These are phyloP conservation scores for Drosophila quadrilineata DNA, from an alignment of 1,140 invertebrate species.

Conservation along the genomic window DNA sequence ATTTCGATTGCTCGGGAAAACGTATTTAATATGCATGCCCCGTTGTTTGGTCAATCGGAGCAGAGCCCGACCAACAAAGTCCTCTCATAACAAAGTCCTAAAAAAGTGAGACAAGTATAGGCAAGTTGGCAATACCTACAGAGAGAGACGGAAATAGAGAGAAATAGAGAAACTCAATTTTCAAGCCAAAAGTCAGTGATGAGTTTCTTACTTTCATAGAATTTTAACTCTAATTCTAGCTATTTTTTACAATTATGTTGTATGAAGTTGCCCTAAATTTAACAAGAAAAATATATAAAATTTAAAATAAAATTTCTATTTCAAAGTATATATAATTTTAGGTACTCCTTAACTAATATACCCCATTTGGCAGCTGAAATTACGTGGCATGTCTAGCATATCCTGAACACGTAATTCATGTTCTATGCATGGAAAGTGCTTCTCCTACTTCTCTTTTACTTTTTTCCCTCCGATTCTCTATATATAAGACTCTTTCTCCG, in stretches of 20 bases:
- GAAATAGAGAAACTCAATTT: neutral
- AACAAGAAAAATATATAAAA: too few species aligned
- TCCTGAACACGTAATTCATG: constrained; percentile 61
- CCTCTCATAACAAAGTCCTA: constrained; percentile 42
- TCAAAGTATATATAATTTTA: too few species aligned
- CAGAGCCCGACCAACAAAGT: constrained; percentile 44
- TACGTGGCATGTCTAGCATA: constrained; percentile 18
- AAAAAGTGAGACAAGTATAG: neutral
- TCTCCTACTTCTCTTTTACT: neutral
- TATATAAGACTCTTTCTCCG: neutral
- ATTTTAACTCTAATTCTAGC: too few species aligned
- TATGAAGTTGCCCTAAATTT: too few species aligned
- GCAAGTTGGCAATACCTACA: neutral
- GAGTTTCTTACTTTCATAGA: too few species aligned
- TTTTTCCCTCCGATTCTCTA: neutral
- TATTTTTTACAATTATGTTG: too few species aligned
- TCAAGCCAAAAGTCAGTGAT: too few species aligned
- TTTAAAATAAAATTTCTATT: too few species aligned
- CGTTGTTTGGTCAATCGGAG: constrained; percentile 75
- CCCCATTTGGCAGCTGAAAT: neutral
- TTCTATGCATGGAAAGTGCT: constrained; percentile 19
- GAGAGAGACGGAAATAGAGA: constrained; percentile 20
- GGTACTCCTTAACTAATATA: neutral
- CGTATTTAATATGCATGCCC: constrained; percentile 67
- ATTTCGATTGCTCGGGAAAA: neutral